Percentiles rank a stretch among this genome's conserved stretches.
phyloP scores from a whole-genome alignment of 2,113 vertebrate species.

The Probosciger aterrimus region DNA sequence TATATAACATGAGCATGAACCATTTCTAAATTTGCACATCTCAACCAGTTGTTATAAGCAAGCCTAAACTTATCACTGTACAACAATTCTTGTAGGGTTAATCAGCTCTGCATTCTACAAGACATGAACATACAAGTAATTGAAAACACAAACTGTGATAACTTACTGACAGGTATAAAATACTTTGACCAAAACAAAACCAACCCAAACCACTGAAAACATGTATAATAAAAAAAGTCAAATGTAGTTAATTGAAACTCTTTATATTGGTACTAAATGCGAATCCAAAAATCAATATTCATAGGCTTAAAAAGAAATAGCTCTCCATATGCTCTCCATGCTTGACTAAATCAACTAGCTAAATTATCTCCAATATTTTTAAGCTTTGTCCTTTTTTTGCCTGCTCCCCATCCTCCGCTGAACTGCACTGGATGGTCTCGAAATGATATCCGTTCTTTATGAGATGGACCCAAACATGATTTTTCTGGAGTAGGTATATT shows the following conservation, averaged over 20 bases:
- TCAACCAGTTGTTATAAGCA: neutral
- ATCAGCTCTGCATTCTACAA: constrained; percentile 1
- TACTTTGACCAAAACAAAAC: neutral
- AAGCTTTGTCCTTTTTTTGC: constrained; percentile 80
- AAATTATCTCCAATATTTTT: constrained; percentile 15
- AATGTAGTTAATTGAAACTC: constrained; percentile 9
- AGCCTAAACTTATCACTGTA: neutral
- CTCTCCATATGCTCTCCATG: neutral
- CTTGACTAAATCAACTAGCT: neutral
- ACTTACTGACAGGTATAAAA: constrained; percentile 54
- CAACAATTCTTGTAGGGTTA: neutral
- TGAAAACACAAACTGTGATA: constrained; percentile 28
- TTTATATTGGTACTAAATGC: constrained; percentile 12
- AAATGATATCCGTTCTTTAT: constrained; percentile 85
- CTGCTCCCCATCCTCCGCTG: constrained; percentile 91
- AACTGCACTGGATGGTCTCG: constrained; percentile 81
- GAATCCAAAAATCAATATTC: neutral
- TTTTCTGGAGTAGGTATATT: constrained; percentile 68
- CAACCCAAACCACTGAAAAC: constrained; percentile 30
- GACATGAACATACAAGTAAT: constrained; percentile 5
- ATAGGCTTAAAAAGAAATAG: constrained; percentile 47
- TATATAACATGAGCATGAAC: neutral
- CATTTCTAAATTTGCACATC: neutral
- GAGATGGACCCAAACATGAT: constrained; percentile 63
- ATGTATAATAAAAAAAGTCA: constrained; percentile 29